phyloP scores from a whole-genome alignment of 2,888 invertebrate species.

The Andricus curvator region DNA sequence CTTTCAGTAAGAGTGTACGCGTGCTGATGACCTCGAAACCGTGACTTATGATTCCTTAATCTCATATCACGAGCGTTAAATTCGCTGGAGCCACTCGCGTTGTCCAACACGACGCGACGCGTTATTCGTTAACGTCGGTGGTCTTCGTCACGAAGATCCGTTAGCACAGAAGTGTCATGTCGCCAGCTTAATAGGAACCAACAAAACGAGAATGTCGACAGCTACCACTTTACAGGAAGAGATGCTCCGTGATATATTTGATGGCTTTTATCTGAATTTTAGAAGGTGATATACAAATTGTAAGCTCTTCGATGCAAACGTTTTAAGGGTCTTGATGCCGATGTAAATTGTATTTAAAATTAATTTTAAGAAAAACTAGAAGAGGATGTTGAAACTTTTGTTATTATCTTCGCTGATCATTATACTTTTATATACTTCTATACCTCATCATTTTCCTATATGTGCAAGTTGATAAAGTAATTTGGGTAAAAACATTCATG shows the following conservation, averaged over 20 bases:
- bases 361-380: no score
- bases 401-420: no score
- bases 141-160: conserved; percentile 26
- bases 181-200: conserved; percentile 19
- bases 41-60: conserved; percentile 37
- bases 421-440: no score
- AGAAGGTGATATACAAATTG: neutral
- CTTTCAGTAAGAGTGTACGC: conserved; percentile 27
- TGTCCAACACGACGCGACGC: conserved; percentile 16
- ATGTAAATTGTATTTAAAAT: no score
- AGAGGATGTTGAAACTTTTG: no score
- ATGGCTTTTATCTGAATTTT: neutral
- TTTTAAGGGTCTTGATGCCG: no score
- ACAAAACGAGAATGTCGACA: neutral
- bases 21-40: conserved; percentile 26
- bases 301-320: no score
- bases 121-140: conserved; percentile 22
- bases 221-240: neutral
- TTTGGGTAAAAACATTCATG: no score
- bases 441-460: no score
- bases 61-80: conserved; percentile 31
- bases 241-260: neutral
- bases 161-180: conserved; percentile 29
- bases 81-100: conserved; percentile 32
- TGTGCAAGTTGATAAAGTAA: no score